Base-by-base conservation (phyloP, 2,888 invertebrate genomes). In the Lithophane semibrunnea region DNA sequence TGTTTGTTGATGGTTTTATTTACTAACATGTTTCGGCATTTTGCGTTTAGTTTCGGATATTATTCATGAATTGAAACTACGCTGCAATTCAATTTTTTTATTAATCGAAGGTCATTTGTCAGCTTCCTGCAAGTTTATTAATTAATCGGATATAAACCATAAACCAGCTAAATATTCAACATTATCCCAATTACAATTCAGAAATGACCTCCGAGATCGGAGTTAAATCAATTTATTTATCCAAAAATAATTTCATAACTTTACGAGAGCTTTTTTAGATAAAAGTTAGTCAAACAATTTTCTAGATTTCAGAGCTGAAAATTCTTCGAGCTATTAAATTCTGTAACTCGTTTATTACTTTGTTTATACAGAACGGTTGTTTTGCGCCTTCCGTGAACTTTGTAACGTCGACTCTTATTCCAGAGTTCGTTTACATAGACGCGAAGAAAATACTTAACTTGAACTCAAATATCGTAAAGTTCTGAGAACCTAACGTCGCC, bases 311-410 rank as follows among this genome's bases (percentile, higher is more conserved):
- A 66, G 67, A 63, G 70, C 68, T 83, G 44, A 75, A 75, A 86
- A 75, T 88, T 77, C 79, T 83, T 86, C 21, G 54, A 73, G 83
- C 73, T 79, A 71, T 73, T 79, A 75, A 72, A 83, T 88, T 86
- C 44, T 73, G 75, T 76, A 86, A 88, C 75, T 88, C 68, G 56
- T 86, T 86, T 83, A 88, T 80, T 60, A 81, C 77, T 83, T 87
- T 86, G 84, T 86, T 88, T 80, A 80, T 73, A 68, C 58, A 52
- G 52, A 60, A 74, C 65, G 67, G 67, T 72, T 86, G 76, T 86
- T 86, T 83, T 76, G 70, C 75, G 84, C 67, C 71, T 86, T 72
- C 73, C 77, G 63, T 77, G 74, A 88, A 87, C 75, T 88, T 87
- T 74, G 76, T 82, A 75, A 76, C 82, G 69, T 86, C 67, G 65